These are phyloP conservation scores for Biston betularia DNA, from an alignment of 2,888 invertebrate genomes.

Conservation along the genomic window DNA sequence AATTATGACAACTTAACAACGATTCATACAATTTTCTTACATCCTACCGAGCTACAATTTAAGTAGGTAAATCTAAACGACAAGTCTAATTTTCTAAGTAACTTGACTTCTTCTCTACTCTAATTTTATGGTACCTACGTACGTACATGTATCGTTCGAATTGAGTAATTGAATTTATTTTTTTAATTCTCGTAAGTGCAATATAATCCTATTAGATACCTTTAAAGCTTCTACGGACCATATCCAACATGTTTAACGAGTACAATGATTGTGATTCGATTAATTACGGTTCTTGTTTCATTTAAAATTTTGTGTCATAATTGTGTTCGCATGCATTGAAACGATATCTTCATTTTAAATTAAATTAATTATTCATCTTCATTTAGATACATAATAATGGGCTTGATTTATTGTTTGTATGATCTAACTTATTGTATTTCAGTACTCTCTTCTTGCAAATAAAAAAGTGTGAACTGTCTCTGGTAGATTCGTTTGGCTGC, in stretches of 20 bases:
- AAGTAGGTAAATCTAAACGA: conserved; percentile 74
- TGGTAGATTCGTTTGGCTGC: too few species aligned
- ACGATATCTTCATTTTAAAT: background rate
- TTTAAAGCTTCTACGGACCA: conserved; percentile 50
- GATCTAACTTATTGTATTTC: too few species aligned
- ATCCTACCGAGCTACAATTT: conserved; percentile 66
- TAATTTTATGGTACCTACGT: conserved; percentile 49
- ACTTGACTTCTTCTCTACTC: conserved; percentile 54
- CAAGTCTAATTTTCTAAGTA: conserved; percentile 67
- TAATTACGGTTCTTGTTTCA: background rate
- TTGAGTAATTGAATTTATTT: conserved; percentile 54
- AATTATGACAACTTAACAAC: conserved; percentile 62
- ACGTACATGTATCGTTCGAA: conserved; percentile 47
- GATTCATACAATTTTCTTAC: conserved; percentile 53
- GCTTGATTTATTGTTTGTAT: too few species aligned
- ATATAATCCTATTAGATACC: conserved; percentile 46
- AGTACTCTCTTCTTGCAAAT: too few species aligned
- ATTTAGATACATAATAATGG: too few species aligned
- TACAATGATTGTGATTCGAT: conserved; percentile 18
- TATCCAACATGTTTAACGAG: conserved; percentile 43
- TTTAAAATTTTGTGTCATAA: background rate
- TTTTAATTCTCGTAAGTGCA: conserved; percentile 49
- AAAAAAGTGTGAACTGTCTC: too few species aligned
- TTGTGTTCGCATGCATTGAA: background rate
- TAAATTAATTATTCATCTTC: too few species aligned